Evolutionary conservation across 2,113 vertebrate genomes (phyloP).

Genomic region (Pongo pygmaeus): DNA sequence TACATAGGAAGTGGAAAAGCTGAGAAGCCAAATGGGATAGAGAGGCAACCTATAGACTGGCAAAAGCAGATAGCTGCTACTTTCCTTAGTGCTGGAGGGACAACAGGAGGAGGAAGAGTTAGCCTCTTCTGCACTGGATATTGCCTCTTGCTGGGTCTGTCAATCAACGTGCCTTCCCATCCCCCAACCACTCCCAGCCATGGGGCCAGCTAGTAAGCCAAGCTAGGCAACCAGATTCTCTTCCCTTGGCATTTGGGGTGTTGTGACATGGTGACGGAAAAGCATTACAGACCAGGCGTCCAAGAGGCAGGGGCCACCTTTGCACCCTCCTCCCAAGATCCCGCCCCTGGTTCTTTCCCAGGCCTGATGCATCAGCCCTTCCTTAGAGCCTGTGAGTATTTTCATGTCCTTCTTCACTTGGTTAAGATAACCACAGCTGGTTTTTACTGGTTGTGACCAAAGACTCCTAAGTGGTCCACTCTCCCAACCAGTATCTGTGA

Average conservation of each 20-base stretch:
- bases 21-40: not conserved
- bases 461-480: not conserved
- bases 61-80: not conserved
- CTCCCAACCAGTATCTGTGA: not conserved
- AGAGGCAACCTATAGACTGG: not conserved
- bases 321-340: not conserved
- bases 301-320: not conserved
- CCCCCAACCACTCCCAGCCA: accelerated
- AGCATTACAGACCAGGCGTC: not conserved
- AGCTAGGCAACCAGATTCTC: not conserved
- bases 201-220: not conserved
- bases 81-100: not conserved
- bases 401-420: not conserved
- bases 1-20: not conserved
- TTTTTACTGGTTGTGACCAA: not conserved
- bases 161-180: not conserved
- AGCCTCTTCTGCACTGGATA: not conserved
- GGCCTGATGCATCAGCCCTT: not conserved
- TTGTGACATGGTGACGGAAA: not conserved
- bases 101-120: not conserved
- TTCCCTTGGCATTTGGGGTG: not conserved
- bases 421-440: not conserved
- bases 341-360: not conserved
- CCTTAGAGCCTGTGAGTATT: not conserved
- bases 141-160: not conserved